Conservation (phyloP, 2,113 vertebrate genomes). For the Daboia siamensis region DNA sequence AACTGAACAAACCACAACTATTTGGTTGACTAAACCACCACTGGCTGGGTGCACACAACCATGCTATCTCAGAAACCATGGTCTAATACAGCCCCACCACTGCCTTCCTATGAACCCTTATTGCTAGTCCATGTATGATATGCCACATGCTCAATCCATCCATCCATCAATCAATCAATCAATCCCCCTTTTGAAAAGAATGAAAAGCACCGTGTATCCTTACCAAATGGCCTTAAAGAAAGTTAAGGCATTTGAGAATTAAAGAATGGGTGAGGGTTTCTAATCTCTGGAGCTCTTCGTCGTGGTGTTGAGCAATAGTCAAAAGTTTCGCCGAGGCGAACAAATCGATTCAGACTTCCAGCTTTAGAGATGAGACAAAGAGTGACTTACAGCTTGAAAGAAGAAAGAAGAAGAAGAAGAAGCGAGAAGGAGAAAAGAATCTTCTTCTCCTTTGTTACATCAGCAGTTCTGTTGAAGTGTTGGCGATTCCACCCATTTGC, state of each 20-base stretch:
- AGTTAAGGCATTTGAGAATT: not conserved
- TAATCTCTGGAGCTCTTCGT: not conserved
- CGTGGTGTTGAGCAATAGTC: not conserved
- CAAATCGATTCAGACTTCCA: not conserved
- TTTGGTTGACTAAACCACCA: not conserved
- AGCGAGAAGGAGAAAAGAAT: not conserved
- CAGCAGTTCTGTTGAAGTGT: not conserved
- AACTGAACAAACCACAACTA: not conserved
- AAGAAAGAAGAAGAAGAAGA: not conserved
- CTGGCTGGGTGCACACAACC: not conserved
- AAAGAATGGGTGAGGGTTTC: not conserved
- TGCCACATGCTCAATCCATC: not conserved
- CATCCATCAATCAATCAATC: not conserved
- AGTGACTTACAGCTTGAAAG: not conserved
- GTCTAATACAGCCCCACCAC: not conserved
- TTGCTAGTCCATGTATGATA: no score
- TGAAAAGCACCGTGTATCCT: not conserved
- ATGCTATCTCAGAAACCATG: not conserved
- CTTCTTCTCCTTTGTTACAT: not conserved
- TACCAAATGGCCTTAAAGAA: not conserved
- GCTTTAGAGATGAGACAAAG: not conserved
- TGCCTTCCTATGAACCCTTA: not conserved
- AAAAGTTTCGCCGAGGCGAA: not conserved
- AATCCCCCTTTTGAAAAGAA: not conserved
- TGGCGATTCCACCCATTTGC: not conserved